These are phyloP conservation scores for Molothrus ater DNA, from an alignment of 2,797 vertebrate genomes.

Conservation along the genomic window DNA sequence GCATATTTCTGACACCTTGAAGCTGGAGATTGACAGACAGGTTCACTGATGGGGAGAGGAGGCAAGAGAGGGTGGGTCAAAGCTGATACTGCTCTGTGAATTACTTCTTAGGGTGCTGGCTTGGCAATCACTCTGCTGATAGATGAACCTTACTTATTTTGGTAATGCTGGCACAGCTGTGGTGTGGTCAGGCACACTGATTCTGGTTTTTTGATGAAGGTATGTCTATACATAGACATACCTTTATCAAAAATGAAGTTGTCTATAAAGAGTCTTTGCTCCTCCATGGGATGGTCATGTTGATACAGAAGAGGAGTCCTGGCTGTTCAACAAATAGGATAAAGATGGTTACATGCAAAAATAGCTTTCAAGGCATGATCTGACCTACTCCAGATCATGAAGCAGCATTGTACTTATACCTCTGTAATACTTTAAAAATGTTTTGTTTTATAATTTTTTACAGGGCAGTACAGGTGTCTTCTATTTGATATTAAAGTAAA, in stretches of 20 bases:
- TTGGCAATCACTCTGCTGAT: not conserved
- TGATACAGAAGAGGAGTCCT: not conserved
- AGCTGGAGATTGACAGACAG: not conserved
- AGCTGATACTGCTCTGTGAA: not conserved
- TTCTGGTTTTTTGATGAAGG: no score
- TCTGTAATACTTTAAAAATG: not conserved
- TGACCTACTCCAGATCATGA: not conserved
- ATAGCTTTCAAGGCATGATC: not conserved
- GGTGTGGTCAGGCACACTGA: no score
- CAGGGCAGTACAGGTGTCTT: not conserved
- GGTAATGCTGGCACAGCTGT: not conserved
- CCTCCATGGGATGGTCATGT: accelerated
- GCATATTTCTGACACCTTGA: conserved; percentile 50
- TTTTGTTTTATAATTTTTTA: not conserved
- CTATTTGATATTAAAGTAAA: not conserved
- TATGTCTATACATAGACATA: no score
- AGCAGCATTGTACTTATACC: not conserved
- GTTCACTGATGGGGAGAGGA: not conserved
- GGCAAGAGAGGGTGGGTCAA: not conserved
- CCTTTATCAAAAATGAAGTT: not conserved
- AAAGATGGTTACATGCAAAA: not conserved
- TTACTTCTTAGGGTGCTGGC: not conserved
- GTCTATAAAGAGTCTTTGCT: not conserved
- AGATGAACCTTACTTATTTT: not conserved
- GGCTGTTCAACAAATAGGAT: not conserved